Evolutionary conservation across 1,140 invertebrate genomes (phyloP).

Genomic region (Bombus pyrosoma): DNA sequence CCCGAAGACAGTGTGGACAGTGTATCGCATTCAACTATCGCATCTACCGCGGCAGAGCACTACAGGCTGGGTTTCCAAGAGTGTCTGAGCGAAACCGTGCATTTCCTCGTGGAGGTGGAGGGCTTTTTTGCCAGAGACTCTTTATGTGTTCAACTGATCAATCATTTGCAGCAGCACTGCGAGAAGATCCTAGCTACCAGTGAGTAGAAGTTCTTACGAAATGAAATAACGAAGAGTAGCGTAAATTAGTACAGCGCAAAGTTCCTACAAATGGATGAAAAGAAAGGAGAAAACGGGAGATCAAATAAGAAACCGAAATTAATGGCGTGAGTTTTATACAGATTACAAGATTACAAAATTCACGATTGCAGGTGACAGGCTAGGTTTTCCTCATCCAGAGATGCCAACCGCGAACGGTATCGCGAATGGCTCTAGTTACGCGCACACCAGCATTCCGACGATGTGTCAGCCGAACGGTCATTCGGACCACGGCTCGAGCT

Average conservation of each 20-base stretch:
- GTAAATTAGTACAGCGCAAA: no score
- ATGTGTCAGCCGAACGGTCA: constrained; percentile 79
- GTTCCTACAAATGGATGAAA: rapidly evolving
- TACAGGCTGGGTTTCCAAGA: constrained; percentile 93
- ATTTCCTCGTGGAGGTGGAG: constrained; percentile 94
- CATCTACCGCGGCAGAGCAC: constrained; percentile 82
- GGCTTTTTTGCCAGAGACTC: constrained; percentile 90
- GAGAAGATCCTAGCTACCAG: constrained; percentile 86
- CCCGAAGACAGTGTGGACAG: constrained; percentile 81
- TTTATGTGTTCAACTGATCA: constrained; percentile 90
- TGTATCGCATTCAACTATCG: constrained; percentile 73
- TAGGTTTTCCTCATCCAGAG: constrained; percentile 82
- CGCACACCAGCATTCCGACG: constrained; percentile 75
- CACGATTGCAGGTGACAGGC: constrained; percentile 81
- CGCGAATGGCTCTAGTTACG: constrained; percentile 77
- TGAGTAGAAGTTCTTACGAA: constrained; percentile 69
- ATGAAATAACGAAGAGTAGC: no score
- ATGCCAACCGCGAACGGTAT: constrained; percentile 79
- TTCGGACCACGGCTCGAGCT: constrained; percentile 79
- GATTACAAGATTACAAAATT: neutral
- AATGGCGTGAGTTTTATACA: no score
- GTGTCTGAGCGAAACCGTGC: constrained; percentile 93
- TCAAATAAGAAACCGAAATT: rapidly evolving
- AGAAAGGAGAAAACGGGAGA: neutral
- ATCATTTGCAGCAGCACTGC: constrained; percentile 93